Conservation (phyloP, 2,797 vertebrate genomes). For the Pseudomugil tenellus region DNA sequence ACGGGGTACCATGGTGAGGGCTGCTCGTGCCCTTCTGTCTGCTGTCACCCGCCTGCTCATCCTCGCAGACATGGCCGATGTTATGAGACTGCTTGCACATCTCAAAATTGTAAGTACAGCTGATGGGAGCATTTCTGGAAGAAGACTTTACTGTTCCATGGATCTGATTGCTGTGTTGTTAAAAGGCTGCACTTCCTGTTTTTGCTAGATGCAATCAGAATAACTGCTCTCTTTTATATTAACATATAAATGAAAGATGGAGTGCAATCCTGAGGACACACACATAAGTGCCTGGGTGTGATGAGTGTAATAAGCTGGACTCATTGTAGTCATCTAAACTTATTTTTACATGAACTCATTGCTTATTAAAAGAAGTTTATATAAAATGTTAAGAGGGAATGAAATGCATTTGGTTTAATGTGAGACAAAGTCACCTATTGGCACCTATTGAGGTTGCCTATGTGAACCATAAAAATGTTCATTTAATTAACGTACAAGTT, state of each 20-base stretch:
- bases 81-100: slow-evolving; percentile 97
- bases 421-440: slow-evolving; percentile 42
- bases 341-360: slow-evolving; percentile 26
- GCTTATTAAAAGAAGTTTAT: slow-evolving; percentile 25
- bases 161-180: not conserved
- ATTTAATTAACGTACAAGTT: too few species aligned
- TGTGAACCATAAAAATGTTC: too few species aligned
- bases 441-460: too few species aligned
- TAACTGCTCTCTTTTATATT: slow-evolving; percentile 26
- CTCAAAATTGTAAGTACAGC: slow-evolving; percentile 92
- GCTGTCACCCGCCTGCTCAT: slow-evolving; percentile 97
- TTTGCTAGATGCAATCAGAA: not conserved
- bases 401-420: slow-evolving; percentile 32
- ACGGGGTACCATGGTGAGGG: slow-evolving; percentile 97
- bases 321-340: slow-evolving; percentile 14
- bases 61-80: slow-evolving; percentile 97
- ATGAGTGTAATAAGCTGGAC: slow-evolving; percentile 38
- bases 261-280: slow-evolving; percentile 29
- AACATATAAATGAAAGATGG: slow-evolving; percentile 58
- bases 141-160: not conserved
- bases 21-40: slow-evolving; percentile 92
- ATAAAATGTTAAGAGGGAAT: slow-evolving; percentile 12
- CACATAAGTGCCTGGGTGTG: slow-evolving; percentile 19
- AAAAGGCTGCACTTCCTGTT: not conserved
- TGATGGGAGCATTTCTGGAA: not conserved